Evolutionary conservation across 2,888 invertebrate species (phyloP).

Genomic region (Sphinx pinastri): DNA sequence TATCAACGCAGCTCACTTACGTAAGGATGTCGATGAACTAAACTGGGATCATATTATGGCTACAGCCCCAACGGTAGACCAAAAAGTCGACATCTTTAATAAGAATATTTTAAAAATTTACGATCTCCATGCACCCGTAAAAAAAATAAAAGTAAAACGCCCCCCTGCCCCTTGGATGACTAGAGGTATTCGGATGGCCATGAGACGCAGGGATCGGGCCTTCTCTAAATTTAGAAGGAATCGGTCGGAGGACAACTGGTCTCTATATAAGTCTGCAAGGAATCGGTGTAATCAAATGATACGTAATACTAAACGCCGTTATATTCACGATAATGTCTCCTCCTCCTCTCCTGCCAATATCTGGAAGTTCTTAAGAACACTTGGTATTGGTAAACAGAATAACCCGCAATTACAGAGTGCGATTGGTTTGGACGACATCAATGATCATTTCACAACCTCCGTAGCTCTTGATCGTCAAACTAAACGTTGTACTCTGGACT

Average conservation of each 20-base stretch:
- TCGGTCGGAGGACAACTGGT: conserved; percentile 9
- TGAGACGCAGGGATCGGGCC: conserved; percentile 1
- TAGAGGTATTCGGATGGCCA: not conserved
- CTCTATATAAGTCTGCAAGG: conserved; percentile 2
- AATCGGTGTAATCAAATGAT: conserved; percentile 28
- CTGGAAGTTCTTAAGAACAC: conserved; percentile 18
- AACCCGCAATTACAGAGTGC: too few species aligned
- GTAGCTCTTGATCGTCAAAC: too few species aligned
- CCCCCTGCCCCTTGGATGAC: conserved; percentile 16
- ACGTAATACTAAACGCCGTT: conserved; percentile 25
- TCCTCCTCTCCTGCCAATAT: conserved; percentile 15
- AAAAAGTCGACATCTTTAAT: too few species aligned
- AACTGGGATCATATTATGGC: too few species aligned
- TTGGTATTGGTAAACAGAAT: not conserved
- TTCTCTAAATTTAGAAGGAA: not conserved
- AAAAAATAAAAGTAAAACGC: not conserved
- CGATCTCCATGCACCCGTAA: conserved; percentile 10
- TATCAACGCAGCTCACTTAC: too few species aligned
- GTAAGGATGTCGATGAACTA: too few species aligned
- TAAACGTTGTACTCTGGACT: too few species aligned
- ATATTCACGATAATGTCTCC: conserved; percentile 21
- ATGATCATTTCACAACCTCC: too few species aligned
- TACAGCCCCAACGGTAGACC: too few species aligned
- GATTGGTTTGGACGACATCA: too few species aligned
- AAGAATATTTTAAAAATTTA: not conserved